Evolutionary conservation across 1,140 invertebrate genomes (phyloP).

Genomic region (Aethina tumida): DNA sequence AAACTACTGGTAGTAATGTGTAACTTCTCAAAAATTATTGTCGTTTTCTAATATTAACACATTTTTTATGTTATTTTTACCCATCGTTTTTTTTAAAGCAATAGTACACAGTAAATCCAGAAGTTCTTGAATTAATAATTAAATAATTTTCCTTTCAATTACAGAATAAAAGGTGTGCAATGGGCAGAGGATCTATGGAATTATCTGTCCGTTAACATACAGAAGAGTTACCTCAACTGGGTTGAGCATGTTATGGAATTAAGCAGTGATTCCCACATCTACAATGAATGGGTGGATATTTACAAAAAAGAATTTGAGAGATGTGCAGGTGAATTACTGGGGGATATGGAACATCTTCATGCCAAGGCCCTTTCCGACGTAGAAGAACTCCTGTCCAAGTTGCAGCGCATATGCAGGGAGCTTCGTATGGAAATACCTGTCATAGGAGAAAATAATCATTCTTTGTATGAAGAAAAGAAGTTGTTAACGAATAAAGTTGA

Average conservation of each 20-base stretch:
- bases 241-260: conserved; percentile 5
- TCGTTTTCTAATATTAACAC: no score
- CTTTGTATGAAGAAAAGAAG: conserved; percentile 13
- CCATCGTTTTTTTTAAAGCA: no score
- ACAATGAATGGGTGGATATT: no score
- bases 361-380: conserved; percentile 2
- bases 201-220: background rate
- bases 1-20: no score
- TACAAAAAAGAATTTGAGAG: conserved; percentile 7
- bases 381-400: conserved; percentile 6
- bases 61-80: no score
- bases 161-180: no score
- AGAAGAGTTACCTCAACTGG: conserved; percentile 11
- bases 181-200: conserved; percentile 10
- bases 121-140: no score
- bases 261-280: background rate
- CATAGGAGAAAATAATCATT: conserved; percentile 8
- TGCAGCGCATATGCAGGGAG: conserved; percentile 8
- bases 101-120: no score
- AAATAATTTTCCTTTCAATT: no score
- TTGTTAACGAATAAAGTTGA: conserved; percentile 11
- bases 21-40: no score
- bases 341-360: conserved; percentile 9
- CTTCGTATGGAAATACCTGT: conserved; percentile 12
- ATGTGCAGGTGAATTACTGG: conserved; percentile 7